phyloP scores from a whole-genome alignment of 2,888 invertebrate species.

The Trachelus stipa region DNA sequence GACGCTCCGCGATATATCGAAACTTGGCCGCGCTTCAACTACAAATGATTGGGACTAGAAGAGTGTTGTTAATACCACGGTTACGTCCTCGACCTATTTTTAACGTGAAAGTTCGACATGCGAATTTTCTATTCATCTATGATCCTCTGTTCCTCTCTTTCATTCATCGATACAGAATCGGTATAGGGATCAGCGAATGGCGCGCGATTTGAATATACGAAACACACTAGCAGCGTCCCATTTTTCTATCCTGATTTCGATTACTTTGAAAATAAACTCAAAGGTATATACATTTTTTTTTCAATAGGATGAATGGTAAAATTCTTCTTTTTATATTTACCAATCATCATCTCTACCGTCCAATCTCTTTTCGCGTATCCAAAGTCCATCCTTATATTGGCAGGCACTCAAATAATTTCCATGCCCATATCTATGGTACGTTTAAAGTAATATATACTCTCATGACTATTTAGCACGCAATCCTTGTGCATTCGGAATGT shows the following conservation, averaged over 20 bases:
- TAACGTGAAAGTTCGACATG: conserved; percentile 6
- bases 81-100: conserved; percentile 44
- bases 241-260: no score
- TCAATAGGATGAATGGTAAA: not conserved
- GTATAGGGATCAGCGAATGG: not conserved
- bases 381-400: not conserved
- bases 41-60: conserved; percentile 54
- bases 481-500: not conserved
- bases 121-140: not conserved
- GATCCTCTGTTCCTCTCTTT: not conserved
- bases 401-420: not conserved
- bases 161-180: not conserved
- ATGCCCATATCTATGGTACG: not conserved
- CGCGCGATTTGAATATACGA: not conserved
- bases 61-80: conserved; percentile 49
- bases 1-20: conserved; percentile 53
- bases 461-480: not conserved
- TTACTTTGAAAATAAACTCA: no score
- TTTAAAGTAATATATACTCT: not conserved
- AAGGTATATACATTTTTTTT: not conserved
- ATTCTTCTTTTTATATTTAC: not conserved
- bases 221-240: no score
- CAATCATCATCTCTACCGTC: not conserved
- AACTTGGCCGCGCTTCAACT: conserved; percentile 59
- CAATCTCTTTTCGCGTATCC: not conserved